These are phyloP conservation scores for Pegoplata infirma DNA, from an alignment of 2,888 invertebrate genomes.

Conservation along the genomic window DNA sequence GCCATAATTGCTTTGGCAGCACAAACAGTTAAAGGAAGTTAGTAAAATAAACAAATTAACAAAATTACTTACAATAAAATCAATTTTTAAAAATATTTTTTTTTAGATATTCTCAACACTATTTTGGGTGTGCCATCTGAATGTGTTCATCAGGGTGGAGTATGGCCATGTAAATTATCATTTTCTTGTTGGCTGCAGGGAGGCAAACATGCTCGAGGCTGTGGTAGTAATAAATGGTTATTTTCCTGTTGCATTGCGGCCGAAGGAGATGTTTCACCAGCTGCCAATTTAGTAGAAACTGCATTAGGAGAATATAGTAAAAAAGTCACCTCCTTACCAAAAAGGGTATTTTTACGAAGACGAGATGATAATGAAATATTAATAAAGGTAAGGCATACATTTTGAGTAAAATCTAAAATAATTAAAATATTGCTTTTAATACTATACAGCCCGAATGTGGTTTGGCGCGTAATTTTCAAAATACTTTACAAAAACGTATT, in stretches of 20 bases:
- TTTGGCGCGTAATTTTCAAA: slow-evolving; percentile 80
- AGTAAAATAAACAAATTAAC: slow-evolving; percentile 5
- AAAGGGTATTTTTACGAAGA: slow-evolving; percentile 75
- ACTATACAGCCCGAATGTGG: slow-evolving; percentile 82
- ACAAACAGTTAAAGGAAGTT: slow-evolving; percentile 43
- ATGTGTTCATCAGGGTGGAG: slow-evolving; percentile 79
- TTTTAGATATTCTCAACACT: slow-evolving; percentile 75
- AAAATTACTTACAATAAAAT: too few species aligned
- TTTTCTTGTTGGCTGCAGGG: slow-evolving; percentile 88
- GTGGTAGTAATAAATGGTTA: slow-evolving; percentile 84
- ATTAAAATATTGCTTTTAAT: neutral
- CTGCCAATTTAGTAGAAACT: slow-evolving; percentile 68
- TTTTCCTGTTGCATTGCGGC: slow-evolving; percentile 84
- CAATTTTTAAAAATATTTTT: neutral
- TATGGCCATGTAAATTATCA: slow-evolving; percentile 84
- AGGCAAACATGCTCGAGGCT: slow-evolving; percentile 83
- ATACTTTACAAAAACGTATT: slow-evolving; percentile 85
- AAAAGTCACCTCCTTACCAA: slow-evolving; percentile 71
- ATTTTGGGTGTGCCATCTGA: slow-evolving; percentile 76
- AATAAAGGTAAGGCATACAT: slow-evolving; percentile 62
- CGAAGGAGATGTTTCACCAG: slow-evolving; percentile 67
- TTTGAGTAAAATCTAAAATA: neutral
- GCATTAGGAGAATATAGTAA: slow-evolving; percentile 70
- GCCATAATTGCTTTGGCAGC: slow-evolving; percentile 10
- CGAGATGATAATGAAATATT: slow-evolving; percentile 75